These are phyloP conservation scores for Timema cristinae DNA, from an alignment of 2,888 invertebrate genomes.

Conservation along the genomic window DNA sequence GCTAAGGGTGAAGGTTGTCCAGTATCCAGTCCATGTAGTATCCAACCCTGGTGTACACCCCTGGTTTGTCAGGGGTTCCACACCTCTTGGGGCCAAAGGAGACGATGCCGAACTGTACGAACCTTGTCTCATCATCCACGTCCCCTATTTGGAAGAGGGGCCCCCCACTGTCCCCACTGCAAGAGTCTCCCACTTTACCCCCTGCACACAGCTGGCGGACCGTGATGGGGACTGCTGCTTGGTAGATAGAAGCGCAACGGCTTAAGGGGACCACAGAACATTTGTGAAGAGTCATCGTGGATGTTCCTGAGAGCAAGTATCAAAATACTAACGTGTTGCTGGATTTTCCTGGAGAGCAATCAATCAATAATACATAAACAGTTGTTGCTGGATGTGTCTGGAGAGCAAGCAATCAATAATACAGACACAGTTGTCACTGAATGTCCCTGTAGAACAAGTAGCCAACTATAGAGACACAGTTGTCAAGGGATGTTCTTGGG, in stretches of 20 bases:
- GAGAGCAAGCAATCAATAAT: no score
- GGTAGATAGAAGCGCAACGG: constrained; percentile 34
- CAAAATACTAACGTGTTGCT: no score
- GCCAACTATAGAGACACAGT: no score
- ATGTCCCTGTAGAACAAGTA: no score
- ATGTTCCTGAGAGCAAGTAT: constrained; percentile 12
- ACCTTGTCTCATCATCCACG: constrained; percentile 28
- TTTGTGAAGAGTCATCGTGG: constrained; percentile 47
- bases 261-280: constrained; percentile 37
- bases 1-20: constrained; percentile 33
- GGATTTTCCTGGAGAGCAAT: no score
- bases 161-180: constrained; percentile 61
- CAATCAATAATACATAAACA: no score
- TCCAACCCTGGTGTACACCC: constrained; percentile 46
- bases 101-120: constrained; percentile 39
- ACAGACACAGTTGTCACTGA: no score
- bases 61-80: constrained; percentile 44
- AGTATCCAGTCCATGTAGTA: constrained; percentile 46
- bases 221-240: constrained; percentile 24
- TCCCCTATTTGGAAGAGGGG: constrained; percentile 47
- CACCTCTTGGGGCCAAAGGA: constrained; percentile 44
- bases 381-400: no score
- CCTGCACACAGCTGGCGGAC: constrained; percentile 49
- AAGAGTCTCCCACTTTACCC: constrained; percentile 52
- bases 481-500: no score